Conservation (phyloP, 2,797 vertebrate genomes). For the Philypnodon macrostomus region DNA sequence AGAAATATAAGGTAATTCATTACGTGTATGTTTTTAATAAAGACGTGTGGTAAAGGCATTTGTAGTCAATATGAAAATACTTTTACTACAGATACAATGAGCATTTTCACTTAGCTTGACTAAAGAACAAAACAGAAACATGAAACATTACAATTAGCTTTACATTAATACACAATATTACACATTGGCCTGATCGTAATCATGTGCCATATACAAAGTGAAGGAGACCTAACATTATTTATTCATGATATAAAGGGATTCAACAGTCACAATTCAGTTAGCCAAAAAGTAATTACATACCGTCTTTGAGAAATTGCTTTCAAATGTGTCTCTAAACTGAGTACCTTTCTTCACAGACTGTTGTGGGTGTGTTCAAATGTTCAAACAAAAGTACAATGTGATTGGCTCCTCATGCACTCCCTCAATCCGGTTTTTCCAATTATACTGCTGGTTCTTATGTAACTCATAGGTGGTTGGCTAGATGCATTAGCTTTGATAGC, state of each 20-base stretch:
- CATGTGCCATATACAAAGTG: slow-evolving; percentile 62
- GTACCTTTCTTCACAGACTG: too few species aligned
- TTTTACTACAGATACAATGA: slow-evolving; percentile 72
- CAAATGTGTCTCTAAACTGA: slow-evolving; percentile 8
- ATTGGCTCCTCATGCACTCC: too few species aligned
- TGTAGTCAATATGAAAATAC: slow-evolving; percentile 78
- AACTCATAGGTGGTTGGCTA: not conserved
- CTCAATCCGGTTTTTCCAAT: too few species aligned
- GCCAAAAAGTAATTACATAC: too few species aligned
- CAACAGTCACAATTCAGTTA: slow-evolving; percentile 4
- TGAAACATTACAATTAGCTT: slow-evolving; percentile 70
- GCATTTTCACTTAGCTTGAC: slow-evolving; percentile 68
- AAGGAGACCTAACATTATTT: slow-evolving; percentile 51
- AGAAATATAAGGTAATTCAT: not conserved
- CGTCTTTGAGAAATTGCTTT: too few species aligned
- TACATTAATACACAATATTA: slow-evolving; percentile 79
- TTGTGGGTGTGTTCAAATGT: not conserved
- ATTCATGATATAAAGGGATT: slow-evolving; percentile 9
- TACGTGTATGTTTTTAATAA: slow-evolving; percentile 18
- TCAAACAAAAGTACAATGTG: not conserved
- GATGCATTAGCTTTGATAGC: not conserved
- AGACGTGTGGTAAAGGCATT: slow-evolving; percentile 46
- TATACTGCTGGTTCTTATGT: not conserved
- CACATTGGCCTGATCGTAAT: slow-evolving; percentile 62
- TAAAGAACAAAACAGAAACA: slow-evolving; percentile 67